Percentiles rank a stretch among this genome's conserved stretches.
Conservation (phyloP, 2,888 invertebrate genomes). For the Sphaeridia pumilis region DNA sequence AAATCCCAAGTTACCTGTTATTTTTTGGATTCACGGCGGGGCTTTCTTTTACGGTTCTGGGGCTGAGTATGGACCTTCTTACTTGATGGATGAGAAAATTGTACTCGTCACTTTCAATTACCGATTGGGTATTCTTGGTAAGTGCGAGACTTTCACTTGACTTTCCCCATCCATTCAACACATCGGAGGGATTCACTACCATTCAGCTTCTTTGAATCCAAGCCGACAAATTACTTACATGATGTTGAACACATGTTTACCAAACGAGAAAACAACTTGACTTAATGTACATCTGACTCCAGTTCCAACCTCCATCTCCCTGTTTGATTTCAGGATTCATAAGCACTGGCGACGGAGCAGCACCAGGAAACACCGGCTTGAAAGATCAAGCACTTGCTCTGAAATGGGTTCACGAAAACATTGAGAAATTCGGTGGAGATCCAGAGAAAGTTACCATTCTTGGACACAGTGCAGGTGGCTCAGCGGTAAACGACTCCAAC, state of each 20-base stretch:
- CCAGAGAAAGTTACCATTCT: constrained; percentile 12
- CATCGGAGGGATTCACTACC: background rate
- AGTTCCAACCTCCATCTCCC: background rate
- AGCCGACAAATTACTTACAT: background rate
- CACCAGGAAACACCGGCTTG: constrained; percentile 9
- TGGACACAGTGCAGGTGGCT: constrained; percentile 23
- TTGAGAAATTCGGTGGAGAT: constrained; percentile 22
- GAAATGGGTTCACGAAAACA: constrained; percentile 25
- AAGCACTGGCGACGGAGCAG: background rate
- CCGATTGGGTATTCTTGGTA: constrained; percentile 17
- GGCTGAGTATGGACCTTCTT: constrained; percentile 17
- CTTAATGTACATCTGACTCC: too few relatives aligned
- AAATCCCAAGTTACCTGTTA: constrained; percentile 18
- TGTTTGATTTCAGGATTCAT: constrained; percentile 1
- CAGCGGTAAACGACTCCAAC: constrained; percentile 1
- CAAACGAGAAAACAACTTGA: too few relatives aligned
- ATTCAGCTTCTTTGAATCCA: background rate
- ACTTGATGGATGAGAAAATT: constrained; percentile 23
- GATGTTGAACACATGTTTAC: background rate
- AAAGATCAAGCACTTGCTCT: constrained; percentile 20
- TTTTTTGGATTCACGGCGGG: constrained; percentile 27
- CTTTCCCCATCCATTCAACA: too few relatives aligned
- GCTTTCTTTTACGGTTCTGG: constrained; percentile 23
- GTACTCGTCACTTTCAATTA: constrained; percentile 26
- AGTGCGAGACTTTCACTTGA: too few relatives aligned